These are phyloP conservation scores for Recurvirostra avosetta DNA, from an alignment of 2,113 vertebrate species.

Conservation along the genomic window DNA sequence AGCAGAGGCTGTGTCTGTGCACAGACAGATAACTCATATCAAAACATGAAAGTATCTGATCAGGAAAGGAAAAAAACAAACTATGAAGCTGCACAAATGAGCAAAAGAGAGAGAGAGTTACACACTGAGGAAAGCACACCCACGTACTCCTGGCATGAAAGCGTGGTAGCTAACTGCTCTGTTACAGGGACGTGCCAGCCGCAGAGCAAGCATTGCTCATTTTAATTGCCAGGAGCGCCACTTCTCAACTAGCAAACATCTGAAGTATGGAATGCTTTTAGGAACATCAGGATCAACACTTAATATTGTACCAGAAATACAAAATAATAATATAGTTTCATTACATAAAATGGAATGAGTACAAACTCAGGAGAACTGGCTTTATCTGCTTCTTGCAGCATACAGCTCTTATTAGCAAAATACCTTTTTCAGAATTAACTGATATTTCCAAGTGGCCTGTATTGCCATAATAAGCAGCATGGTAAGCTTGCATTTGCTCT, in stretches of 20 bases:
- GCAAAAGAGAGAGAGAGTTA: not conserved
- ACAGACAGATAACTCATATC: not conserved
- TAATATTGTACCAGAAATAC: not conserved
- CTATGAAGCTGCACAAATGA: not conserved
- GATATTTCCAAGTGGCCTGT: not conserved
- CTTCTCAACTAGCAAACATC: not conserved
- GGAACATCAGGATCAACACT: not conserved
- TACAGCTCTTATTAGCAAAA: not conserved
- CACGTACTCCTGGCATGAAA: not conserved
- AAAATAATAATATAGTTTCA: not conserved
- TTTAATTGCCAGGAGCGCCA: not conserved
- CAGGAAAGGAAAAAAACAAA: not conserved
- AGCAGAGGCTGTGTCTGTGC: not conserved
- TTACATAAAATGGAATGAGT: not conserved
- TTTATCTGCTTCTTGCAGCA: not conserved
- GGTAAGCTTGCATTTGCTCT: not conserved
- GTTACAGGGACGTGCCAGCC: not conserved
- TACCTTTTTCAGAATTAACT: not conserved
- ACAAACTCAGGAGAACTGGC: not conserved
- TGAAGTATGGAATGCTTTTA: not conserved
- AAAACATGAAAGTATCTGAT: not conserved
- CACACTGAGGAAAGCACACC: not conserved
- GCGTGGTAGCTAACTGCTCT: not conserved
- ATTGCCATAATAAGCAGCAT: not conserved
- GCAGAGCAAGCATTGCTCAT: not conserved